Percentiles rank a stretch among this genome's conserved stretches.
phyloP scores from a whole-genome alignment of 1,140 invertebrate genomes.

The Parasteatoda tepidariorum region DNA sequence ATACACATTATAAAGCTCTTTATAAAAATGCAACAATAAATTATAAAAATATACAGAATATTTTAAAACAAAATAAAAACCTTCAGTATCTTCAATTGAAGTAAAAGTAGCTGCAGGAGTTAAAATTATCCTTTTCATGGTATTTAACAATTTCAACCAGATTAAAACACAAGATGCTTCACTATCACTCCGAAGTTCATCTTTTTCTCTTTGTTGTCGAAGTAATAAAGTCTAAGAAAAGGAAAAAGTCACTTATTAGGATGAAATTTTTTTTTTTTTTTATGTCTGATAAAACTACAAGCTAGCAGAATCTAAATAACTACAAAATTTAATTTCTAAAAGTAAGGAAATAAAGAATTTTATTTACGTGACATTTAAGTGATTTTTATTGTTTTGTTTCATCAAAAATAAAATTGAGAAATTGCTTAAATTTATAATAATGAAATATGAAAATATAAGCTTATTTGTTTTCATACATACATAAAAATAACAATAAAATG shows the following conservation, averaged over 20 bases:
- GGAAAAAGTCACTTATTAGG: neutral
- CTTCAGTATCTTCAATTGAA: slow-evolving; percentile 56
- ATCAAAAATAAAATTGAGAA: too few relatives aligned
- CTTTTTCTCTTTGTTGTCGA: slow-evolving; percentile 83
- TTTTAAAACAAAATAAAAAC: slow-evolving; percentile 12
- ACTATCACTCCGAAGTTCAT: slow-evolving; percentile 65
- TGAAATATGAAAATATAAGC: too few relatives aligned
- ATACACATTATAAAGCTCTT: neutral
- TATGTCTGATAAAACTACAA: too few relatives aligned
- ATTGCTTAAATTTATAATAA: too few relatives aligned
- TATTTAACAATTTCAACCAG: slow-evolving; percentile 89
- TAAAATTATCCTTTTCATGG: slow-evolving; percentile 82
- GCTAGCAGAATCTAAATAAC: too few relatives aligned
- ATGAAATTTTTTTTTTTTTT: neutral
- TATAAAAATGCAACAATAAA: neutral
- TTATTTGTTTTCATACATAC: too few relatives aligned
- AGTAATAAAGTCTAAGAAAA: slow-evolving; percentile 71
- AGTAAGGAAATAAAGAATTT: too few relatives aligned
- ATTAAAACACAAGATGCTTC: slow-evolving; percentile 89
- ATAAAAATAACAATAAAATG: neutral
- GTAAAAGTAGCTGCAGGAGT: slow-evolving; percentile 45
- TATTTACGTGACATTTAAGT: too few relatives aligned
- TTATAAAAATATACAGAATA: neutral
- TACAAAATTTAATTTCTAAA: too few relatives aligned
- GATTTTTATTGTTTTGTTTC: too few relatives aligned